A percentile compares a stretch with the other conserved stretches of the same genome.
Conservation (phyloP, 2,888 invertebrate genomes). For the Sympetrum striolatum region DNA sequence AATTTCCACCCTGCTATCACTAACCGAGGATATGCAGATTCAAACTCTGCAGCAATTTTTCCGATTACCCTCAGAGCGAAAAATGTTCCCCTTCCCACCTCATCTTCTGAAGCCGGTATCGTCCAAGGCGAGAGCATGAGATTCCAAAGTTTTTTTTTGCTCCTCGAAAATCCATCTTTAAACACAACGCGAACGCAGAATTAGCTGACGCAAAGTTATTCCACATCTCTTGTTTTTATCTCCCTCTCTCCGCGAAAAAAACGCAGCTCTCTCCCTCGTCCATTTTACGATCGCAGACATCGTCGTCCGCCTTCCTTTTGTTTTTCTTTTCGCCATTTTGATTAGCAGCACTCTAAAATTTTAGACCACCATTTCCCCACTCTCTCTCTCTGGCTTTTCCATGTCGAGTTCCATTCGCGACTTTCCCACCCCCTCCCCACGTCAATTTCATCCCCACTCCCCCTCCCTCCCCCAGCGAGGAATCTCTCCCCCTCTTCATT, state of each 20-base stretch:
- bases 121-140: too few relatives aligned
- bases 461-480: constrained; percentile 41
- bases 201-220: background rate
- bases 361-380: constrained; percentile 19
- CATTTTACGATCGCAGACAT: constrained; percentile 43
- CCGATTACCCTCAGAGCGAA: too few relatives aligned
- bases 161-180: background rate
- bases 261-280: background rate
- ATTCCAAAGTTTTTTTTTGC: too few relatives aligned
- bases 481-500: constrained; percentile 57
- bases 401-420: constrained; percentile 29
- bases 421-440: background rate
- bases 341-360: constrained; percentile 44
- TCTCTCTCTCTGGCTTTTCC: constrained; percentile 22
- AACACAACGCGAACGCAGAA: background rate
- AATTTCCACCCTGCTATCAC: too few relatives aligned
- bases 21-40: too few relatives aligned
- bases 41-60: too few relatives aligned
- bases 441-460: background rate
- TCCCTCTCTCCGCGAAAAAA: background rate
- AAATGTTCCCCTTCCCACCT: too few relatives aligned
- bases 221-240: background rate
- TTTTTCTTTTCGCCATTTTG: constrained; percentile 36
- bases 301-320: background rate
- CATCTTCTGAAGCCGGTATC: too few relatives aligned